Evolutionary conservation across 2,888 invertebrate species (phyloP).

Genomic region (Nowickia ferox): DNA sequence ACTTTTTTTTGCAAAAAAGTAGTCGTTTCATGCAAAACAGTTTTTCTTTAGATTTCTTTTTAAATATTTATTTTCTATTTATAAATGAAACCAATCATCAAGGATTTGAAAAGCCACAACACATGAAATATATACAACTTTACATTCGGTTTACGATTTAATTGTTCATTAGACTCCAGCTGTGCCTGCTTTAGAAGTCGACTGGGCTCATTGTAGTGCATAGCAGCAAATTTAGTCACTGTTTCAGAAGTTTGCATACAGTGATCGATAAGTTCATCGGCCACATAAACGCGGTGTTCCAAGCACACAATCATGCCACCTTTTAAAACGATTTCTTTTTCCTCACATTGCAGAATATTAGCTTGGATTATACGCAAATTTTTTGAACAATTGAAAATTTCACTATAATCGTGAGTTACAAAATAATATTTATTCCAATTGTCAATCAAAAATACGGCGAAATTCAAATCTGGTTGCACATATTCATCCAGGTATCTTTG

Average conservation of each 20-base stretch:
- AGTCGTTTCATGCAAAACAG: no score
- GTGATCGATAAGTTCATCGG: constrained; percentile 61
- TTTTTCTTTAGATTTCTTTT: no score
- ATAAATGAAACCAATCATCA: constrained; percentile 15
- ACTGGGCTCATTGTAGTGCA: constrained; percentile 56
- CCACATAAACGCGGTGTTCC: constrained; percentile 41
- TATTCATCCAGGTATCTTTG: constrained; percentile 47
- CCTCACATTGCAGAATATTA: constrained; percentile 9
- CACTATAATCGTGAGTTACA: constrained; percentile 42
- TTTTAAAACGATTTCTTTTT: background rate
- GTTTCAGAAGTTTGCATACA: background rate
- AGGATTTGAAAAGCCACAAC: constrained; percentile 32
- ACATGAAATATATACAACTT: constrained; percentile 40
- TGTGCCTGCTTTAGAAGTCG: constrained; percentile 1
- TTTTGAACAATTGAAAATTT: constrained; percentile 31
- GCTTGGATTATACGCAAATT: constrained; percentile 2
- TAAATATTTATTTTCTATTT: background rate
- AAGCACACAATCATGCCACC: constrained; percentile 42
- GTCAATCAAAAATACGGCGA: constrained; percentile 36
- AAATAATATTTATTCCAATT: constrained; percentile 34
- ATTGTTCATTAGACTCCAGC: background rate
- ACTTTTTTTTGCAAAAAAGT: no score
- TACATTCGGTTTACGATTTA: constrained; percentile 10
- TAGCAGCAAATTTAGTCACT: constrained; percentile 48
- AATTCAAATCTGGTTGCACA: constrained; percentile 5